A percentile compares a stretch with the other conserved stretches of the same genome.
These are phyloP conservation scores for Enteromius trimaculatus DNA, from an alignment of 2,797 vertebrate genomes.

Conservation along the genomic window DNA sequence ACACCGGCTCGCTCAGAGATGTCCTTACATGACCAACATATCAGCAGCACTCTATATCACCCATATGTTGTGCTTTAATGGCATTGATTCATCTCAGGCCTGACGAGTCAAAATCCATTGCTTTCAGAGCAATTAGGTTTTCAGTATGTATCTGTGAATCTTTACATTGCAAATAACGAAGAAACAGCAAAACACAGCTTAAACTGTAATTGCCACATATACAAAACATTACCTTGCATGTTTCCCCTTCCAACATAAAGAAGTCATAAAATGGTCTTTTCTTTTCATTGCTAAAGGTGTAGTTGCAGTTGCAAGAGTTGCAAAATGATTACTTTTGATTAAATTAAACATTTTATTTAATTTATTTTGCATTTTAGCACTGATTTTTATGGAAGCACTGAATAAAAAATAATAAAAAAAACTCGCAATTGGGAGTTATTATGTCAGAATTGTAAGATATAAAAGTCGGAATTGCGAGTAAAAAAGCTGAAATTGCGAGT, in stretches of 20 bases:
- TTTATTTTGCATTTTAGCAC: slow-evolving; percentile 53
- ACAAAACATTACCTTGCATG: background rate
- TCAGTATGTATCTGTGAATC: background rate
- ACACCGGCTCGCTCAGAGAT: slow-evolving; percentile 67
- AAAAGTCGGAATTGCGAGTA: too few species aligned
- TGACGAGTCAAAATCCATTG: background rate
- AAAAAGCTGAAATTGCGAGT: too few species aligned
- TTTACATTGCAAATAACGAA: background rate
- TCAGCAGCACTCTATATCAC: slow-evolving; percentile 64
- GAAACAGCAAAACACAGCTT: background rate
- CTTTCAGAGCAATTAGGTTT: slow-evolving; percentile 7
- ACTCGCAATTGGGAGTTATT: too few species aligned
- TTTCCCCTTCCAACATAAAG: background rate
- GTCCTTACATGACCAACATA: slow-evolving; percentile 33
- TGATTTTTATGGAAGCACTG: background rate
- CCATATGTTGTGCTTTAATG: slow-evolving; percentile 64
- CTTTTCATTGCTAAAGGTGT: background rate
- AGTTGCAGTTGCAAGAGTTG: background rate
- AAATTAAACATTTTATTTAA: background rate
- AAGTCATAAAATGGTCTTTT: background rate
- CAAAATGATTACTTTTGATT: background rate
- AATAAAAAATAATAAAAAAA: too few species aligned
- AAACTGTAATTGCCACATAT: background rate
- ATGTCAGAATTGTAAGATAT: too few species aligned
- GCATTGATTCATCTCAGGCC: slow-evolving; percentile 25